These are phyloP conservation scores for Brachyrhaphis roseni DNA, from an alignment of 2,797 vertebrate species.

Conservation along the genomic window DNA sequence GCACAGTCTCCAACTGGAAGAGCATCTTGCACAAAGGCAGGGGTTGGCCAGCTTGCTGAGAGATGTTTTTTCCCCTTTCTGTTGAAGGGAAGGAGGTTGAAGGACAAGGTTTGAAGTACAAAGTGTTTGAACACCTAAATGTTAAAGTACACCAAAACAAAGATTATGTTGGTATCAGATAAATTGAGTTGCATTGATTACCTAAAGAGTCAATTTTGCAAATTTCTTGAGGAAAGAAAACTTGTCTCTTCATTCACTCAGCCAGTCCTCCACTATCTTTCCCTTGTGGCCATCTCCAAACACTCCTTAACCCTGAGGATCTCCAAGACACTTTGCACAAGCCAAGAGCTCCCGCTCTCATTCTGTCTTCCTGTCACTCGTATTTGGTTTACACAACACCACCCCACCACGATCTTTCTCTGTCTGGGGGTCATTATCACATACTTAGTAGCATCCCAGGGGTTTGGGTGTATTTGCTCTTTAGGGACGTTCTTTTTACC, in stretches of 20 bases:
- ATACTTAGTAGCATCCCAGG: constrained; percentile 47
- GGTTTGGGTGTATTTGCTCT: constrained; percentile 53
- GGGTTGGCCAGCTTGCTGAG: constrained; percentile 26
- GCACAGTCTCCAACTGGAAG: constrained; percentile 48
- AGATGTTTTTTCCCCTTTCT: background rate
- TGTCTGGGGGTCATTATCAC: constrained; percentile 9
- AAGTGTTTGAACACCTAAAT: background rate
- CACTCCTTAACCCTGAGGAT: constrained; percentile 54
- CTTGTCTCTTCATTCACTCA: constrained; percentile 40
- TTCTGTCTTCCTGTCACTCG: background rate
- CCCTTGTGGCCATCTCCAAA: constrained; percentile 67
- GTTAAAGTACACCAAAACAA: background rate
- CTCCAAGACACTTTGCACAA: constrained; percentile 68
- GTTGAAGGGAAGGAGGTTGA: background rate
- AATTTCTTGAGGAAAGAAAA: constrained; percentile 36
- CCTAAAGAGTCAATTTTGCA: background rate
- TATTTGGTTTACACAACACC: constrained; percentile 9
- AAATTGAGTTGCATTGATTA: background rate
- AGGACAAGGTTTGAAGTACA: background rate
- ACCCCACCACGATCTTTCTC: constrained; percentile 31
- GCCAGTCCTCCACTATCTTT: constrained; percentile 26
- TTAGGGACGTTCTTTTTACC: constrained; percentile 50
- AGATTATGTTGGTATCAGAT: background rate
- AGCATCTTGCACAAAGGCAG: constrained; percentile 58
- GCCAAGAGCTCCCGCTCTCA: constrained; percentile 52